Evolutionary conservation across 1,140 invertebrate genomes (phyloP).

Genomic region (Acromyrmex echinatior): DNA sequence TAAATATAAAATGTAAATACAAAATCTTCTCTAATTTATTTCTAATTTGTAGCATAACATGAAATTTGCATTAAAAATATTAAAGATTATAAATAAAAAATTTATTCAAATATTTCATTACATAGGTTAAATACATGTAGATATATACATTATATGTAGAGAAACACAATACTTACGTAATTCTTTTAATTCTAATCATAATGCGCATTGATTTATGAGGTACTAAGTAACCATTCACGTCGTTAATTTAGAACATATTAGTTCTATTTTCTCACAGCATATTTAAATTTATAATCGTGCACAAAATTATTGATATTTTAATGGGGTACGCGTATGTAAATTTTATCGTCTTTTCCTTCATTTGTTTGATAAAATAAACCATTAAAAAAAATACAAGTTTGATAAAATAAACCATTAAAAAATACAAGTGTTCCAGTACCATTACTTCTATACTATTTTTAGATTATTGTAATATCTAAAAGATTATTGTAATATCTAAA

Average conservation of each 20-base stretch:
- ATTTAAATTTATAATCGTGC: not conserved
- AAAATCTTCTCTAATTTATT: not conserved
- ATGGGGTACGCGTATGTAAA: not conserved
- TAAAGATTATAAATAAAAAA: not conserved
- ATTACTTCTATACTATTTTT: not conserved
- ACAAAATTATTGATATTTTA: not conserved
- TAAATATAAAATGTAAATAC: not conserved
- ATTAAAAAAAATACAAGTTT: not conserved
- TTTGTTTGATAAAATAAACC: slow-evolving; percentile 21
- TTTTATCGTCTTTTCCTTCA: not conserved
- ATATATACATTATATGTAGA: not conserved
- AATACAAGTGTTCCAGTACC: not conserved
- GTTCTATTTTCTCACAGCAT: not conserved
- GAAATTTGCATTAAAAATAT: not conserved
- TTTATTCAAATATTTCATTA: not conserved
- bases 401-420: not conserved
- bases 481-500: not conserved
- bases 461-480: not conserved
- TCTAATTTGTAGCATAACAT: not conserved
- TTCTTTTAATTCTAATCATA: slow-evolving; percentile 72
- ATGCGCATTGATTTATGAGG: not conserved
- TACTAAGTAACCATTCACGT: not conserved
- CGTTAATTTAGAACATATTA: slow-evolving; percentile 11
- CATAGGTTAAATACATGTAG: not conserved
- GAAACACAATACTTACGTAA: slow-evolving; percentile 75